Evolutionary conservation across 92 coral and sea anemone species (phyloP).

Genomic region (Phymanthus crucifer): DNA sequence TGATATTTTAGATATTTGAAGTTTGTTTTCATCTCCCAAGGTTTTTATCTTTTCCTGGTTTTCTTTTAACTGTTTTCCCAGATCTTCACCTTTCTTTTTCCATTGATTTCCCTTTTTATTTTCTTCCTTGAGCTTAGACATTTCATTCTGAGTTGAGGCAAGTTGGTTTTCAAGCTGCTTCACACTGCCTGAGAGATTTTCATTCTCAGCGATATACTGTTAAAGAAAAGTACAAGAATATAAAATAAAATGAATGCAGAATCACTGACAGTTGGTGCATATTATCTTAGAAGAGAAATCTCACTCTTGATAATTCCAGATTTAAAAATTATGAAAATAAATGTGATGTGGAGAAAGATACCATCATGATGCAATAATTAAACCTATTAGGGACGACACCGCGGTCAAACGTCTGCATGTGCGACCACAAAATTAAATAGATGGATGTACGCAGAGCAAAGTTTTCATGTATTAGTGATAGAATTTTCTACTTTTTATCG

Average conservation of each 20-base stretch:
- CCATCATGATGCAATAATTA: too few species aligned
- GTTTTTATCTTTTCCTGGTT: constrained; percentile 39
- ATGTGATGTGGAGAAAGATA: too few species aligned
- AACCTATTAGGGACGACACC: too few species aligned
- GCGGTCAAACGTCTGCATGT: too few species aligned
- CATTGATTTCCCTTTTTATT: constrained; percentile 18
- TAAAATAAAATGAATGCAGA: background rate
- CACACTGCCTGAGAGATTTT: background rate
- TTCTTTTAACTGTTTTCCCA: constrained; percentile 35
- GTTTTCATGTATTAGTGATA: too few species aligned
- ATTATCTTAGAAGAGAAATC: too few species aligned
- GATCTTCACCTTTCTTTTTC: constrained; percentile 35
- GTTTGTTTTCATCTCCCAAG: constrained; percentile 40
- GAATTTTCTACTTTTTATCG: too few species aligned
- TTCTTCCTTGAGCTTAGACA: background rate
- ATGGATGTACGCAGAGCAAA: too few species aligned
- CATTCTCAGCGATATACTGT: constrained; percentile 37
- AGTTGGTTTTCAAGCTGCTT: constrained; percentile 18
- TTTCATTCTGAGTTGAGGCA: constrained; percentile 6
- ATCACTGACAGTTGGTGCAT: background rate
- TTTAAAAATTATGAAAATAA: too few species aligned
- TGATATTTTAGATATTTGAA: constrained; percentile 34
- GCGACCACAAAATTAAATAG: too few species aligned
- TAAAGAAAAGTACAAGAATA: background rate
- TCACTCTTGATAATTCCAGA: too few species aligned